phyloP scores from a whole-genome alignment of 2,113 vertebrate genomes.

The Nyctibius bracteatus region DNA sequence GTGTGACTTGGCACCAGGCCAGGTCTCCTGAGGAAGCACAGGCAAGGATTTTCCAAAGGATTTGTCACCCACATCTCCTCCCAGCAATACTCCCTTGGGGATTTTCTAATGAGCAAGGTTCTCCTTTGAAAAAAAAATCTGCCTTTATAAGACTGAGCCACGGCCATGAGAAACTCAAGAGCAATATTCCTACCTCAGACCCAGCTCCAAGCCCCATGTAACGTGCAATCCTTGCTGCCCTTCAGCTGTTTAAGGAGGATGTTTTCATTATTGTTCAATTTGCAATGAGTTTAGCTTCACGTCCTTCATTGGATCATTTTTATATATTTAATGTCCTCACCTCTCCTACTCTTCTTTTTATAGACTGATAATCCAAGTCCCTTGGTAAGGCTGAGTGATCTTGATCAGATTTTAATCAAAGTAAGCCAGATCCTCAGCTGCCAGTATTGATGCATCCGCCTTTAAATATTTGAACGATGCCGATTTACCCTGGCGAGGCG shows the following conservation, averaged over 20 bases:
- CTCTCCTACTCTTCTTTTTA: conserved; percentile 50
- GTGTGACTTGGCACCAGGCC: conserved; percentile 6
- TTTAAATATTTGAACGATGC: conserved; percentile 53
- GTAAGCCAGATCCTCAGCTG: conserved; percentile 48
- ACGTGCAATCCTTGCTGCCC: not conserved
- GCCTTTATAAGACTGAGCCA: not conserved
- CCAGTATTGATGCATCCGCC: conserved; percentile 43
- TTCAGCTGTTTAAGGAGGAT: conserved; percentile 10
- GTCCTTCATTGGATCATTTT: conserved; percentile 55
- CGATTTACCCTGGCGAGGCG: not conserved
- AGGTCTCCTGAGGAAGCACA: conserved; percentile 32
- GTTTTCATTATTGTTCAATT: conserved; percentile 35
- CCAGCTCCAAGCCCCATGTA: not conserved
- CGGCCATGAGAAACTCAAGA: not conserved
- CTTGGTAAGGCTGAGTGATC: conserved; percentile 51
- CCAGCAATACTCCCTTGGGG: not conserved
- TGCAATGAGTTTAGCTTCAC: conserved; percentile 10
- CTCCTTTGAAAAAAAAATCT: not conserved
- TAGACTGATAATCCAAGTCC: conserved; percentile 60
- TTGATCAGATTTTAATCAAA: conserved; percentile 66
- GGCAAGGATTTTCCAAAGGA: conserved; percentile 13
- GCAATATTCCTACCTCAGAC: not conserved
- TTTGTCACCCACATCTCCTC: conserved; percentile 43
- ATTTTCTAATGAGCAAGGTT: conserved; percentile 1
- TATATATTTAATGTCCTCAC: conserved; percentile 52